A percentile compares a stretch with the other conserved stretches of the same genome.
phyloP scores from a whole-genome alignment of 1,140 invertebrate genomes.

The Marisa cornuarietis region DNA sequence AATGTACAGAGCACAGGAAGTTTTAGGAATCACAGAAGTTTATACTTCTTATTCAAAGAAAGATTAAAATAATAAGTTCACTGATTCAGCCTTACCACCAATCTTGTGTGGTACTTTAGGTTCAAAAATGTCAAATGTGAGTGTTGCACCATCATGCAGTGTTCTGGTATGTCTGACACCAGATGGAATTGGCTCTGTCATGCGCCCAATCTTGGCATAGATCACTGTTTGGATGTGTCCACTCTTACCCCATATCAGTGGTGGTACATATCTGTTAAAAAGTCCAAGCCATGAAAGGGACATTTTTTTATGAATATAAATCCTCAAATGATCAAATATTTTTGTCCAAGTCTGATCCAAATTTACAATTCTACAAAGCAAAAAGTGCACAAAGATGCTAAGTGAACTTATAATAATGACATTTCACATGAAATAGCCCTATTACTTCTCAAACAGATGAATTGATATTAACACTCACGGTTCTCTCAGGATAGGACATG shows the following conservation, averaged over 20 bases:
- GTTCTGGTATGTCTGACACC: conserved; percentile 80
- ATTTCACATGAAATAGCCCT: background rate
- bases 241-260: conserved; percentile 92
- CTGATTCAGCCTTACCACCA: conserved; percentile 41
- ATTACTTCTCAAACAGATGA: conserved; percentile 15
- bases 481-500: conserved; percentile 79
- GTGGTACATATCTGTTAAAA: conserved; percentile 83
- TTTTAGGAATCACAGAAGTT: background rate
- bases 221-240: conserved; percentile 92
- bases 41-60: background rate
- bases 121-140: conserved; percentile 92
- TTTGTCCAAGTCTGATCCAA: background rate
- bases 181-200: conserved; percentile 85
- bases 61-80: background rate
- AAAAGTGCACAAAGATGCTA: background rate
- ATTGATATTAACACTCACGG: conserved; percentile 75
- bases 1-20: too few relatives aligned
- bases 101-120: conserved; percentile 70
- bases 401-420: background rate
- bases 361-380: too few relatives aligned
- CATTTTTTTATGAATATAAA: background rate
- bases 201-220: conserved; percentile 87
- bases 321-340: background rate
- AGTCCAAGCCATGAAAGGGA: background rate
- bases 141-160: conserved; percentile 83